These are phyloP conservation scores for Melanophora roralis DNA, from an alignment of 2,888 invertebrate species.

Conservation along the genomic window DNA sequence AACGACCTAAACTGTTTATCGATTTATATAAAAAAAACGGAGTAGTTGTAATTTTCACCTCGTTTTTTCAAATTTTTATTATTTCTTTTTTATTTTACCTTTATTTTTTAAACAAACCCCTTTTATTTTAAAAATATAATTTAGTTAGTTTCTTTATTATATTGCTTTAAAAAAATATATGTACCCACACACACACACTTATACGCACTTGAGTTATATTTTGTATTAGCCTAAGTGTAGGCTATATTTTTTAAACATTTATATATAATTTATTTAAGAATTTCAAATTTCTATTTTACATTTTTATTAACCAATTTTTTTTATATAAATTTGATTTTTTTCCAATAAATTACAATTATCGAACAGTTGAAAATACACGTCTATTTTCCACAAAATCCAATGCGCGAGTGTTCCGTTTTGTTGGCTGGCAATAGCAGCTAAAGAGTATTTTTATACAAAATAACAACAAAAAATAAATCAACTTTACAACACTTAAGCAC, in stretches of 20 bases:
- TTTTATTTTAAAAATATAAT: background rate
- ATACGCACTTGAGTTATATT: constrained; percentile 21
- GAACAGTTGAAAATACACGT: constrained; percentile 62
- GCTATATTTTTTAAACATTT: background rate
- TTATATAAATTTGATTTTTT: constrained; percentile 37
- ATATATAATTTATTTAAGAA: background rate
- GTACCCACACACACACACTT: background rate
- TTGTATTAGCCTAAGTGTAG: constrained; percentile 25
- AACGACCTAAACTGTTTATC: constrained; percentile 50
- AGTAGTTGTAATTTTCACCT: constrained; percentile 48
- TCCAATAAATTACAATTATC: constrained; percentile 47
- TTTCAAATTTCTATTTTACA: background rate
- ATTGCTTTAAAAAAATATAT: background rate
- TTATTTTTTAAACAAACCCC: background rate
- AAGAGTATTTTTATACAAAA: too few relatives aligned
- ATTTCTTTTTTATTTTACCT: background rate
- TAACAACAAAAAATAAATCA: constrained; percentile 19
- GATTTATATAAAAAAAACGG: constrained; percentile 53
- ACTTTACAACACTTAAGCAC: constrained; percentile 6
- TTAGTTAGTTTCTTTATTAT: background rate
- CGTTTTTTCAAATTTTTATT: constrained; percentile 14
- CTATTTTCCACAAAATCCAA: constrained; percentile 64
- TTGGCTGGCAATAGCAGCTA: constrained; percentile 39
- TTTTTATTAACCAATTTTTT: constrained; percentile 2
- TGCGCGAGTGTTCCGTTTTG: constrained; percentile 65